Percentiles rank a stretch among this genome's conserved stretches.
Conservation (phyloP, 2,113 vertebrate species). For the Xiphorhynchus elegans region DNA sequence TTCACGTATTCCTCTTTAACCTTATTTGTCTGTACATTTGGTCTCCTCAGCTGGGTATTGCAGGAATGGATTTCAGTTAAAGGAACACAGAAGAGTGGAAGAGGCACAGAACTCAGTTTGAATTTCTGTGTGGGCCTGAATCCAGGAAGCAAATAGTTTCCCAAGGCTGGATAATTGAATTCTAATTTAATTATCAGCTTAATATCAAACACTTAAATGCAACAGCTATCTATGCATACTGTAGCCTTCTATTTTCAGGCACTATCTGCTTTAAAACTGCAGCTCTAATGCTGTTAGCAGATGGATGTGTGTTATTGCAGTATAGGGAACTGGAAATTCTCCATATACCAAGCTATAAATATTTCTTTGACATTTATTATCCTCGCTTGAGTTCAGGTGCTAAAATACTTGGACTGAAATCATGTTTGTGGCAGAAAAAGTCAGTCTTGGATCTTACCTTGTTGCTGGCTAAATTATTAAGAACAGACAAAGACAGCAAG, state of each 20-base stretch:
- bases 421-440: constrained; percentile 75
- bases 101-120: constrained; percentile 8
- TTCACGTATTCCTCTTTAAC: neutral
- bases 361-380: constrained; percentile 93
- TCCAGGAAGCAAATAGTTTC: constrained; percentile 29
- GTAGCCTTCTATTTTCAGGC: constrained; percentile 80
- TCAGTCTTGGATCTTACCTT: constrained; percentile 68
- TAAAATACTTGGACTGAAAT: constrained; percentile 88
- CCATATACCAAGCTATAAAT: constrained; percentile 93
- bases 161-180: constrained; percentile 55
- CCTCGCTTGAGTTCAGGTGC: constrained; percentile 92
- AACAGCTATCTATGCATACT: constrained; percentile 38
- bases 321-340: constrained; percentile 91
- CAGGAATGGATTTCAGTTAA: constrained; percentile 27
- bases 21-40: neutral
- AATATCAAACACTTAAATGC: constrained; percentile 62
- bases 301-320: constrained; percentile 88
- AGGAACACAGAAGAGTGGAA: constrained; percentile 7
- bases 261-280: constrained; percentile 54
- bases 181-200: constrained; percentile 69
- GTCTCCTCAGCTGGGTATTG: neutral
- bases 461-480: constrained; percentile 74
- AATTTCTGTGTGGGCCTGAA: constrained; percentile 35
- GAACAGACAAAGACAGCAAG: constrained; percentile 69
- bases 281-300: constrained; percentile 90